A percentile compares a stretch with the other conserved stretches of the same genome.
phyloP scores from a whole-genome alignment of 2,888 invertebrate species.

The Ischnura elegans region DNA sequence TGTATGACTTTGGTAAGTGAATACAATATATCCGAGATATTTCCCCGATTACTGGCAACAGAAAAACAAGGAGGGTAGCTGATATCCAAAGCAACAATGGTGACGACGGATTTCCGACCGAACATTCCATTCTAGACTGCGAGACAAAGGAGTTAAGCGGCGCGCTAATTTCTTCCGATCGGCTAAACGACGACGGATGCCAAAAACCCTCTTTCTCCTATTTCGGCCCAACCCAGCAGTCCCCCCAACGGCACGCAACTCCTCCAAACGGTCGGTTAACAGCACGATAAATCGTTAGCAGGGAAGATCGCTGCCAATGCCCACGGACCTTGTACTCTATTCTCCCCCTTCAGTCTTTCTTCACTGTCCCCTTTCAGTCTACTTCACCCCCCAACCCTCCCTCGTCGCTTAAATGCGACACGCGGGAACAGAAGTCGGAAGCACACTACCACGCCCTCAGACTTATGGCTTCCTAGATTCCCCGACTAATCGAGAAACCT shows the following conservation, averaged over 20 bases:
- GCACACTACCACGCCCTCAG: not conserved
- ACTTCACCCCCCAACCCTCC: not conserved
- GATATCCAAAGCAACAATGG: not conserved
- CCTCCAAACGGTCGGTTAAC: not conserved
- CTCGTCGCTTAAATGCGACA: not conserved
- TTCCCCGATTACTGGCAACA: not conserved
- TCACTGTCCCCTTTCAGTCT: not conserved
- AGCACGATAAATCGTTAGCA: not conserved
- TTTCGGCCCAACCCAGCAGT: not conserved
- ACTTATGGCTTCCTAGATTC: not conserved
- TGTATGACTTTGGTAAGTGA: no score
- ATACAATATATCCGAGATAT: not conserved
- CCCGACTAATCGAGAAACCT: not conserved
- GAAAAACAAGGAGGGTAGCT: not conserved
- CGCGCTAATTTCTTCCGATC: conserved; percentile 50
- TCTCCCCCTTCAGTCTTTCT: not conserved
- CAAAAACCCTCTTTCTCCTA: not conserved
- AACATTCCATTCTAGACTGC: conserved; percentile 8
- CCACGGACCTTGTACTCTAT: no score
- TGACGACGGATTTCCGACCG: not conserved
- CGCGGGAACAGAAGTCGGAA: not conserved
- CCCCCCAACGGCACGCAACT: conserved; percentile 9
- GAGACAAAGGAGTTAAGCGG: not conserved
- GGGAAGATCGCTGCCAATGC: not conserved
- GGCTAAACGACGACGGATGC: conserved; percentile 20